Percentiles rank a stretch among this genome's conserved stretches.
Conservation (phyloP, 2,888 invertebrate genomes). For the Diplolepis rosae region DNA sequence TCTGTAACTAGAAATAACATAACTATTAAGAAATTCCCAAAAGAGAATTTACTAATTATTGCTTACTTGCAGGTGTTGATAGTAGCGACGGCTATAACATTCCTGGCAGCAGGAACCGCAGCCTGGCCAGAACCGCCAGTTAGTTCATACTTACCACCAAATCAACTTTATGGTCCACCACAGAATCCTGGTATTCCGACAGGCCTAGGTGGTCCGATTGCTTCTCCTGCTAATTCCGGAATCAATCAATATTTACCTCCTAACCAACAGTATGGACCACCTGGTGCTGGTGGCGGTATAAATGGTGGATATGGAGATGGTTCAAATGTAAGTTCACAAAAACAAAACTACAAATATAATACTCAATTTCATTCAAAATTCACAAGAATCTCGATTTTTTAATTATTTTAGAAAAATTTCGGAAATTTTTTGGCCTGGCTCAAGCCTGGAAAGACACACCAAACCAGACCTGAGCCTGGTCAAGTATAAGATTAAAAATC, state of each 20-base stretch:
- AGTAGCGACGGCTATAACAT: conserved; percentile 51
- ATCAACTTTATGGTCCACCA: conserved; percentile 63
- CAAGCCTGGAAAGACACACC: no score
- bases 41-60: no score
- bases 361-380: no score
- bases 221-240: conserved; percentile 47
- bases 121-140: conserved; percentile 64
- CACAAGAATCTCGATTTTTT: not conserved
- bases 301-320: conserved; percentile 53
- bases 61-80: conserved; percentile 44
- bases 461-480: no score
- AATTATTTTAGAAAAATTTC: not conserved
- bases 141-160: conserved; percentile 64
- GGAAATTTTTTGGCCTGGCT: no score
- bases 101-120: conserved; percentile 52
- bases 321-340: conserved; percentile 57
- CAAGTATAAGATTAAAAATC: no score
- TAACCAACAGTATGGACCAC: conserved; percentile 64
- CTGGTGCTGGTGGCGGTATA: conserved; percentile 44
- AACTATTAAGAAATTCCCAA: no score
- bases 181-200: conserved; percentile 44
- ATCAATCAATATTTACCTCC: conserved; percentile 63
- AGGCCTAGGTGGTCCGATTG: conserved; percentile 42
- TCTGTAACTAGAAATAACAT: no score
- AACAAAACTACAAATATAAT: no score